These are phyloP conservation scores for Drosophila paulistorum DNA, from an alignment of 1,140 invertebrate genomes.

Conservation along the genomic window DNA sequence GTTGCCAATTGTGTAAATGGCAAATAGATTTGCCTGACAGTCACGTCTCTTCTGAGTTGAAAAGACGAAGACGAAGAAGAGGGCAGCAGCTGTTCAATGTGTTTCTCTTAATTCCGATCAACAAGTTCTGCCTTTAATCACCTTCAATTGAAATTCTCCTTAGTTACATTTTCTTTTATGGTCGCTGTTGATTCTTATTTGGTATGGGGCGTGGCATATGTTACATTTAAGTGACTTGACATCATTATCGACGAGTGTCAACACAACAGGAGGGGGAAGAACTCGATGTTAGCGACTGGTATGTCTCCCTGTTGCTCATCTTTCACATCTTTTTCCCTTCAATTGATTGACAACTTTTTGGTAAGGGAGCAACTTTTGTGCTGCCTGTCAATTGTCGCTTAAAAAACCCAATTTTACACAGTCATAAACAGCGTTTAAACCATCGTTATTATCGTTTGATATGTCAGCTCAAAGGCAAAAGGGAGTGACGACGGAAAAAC, in stretches of 20 bases:
- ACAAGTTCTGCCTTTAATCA: slow-evolving; percentile 8
- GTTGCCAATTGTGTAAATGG: slow-evolving; percentile 53
- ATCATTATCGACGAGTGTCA: slow-evolving; percentile 76
- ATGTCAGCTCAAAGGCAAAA: neutral
- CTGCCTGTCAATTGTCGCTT: slow-evolving; percentile 74
- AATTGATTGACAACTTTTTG: slow-evolving; percentile 68
- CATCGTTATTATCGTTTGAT: slow-evolving; percentile 28
- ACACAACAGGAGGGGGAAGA: slow-evolving; percentile 40
- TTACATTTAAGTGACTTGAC: slow-evolving; percentile 75
- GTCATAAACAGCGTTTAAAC: slow-evolving; percentile 60
- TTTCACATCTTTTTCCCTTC: neutral
- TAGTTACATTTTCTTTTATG: slow-evolving; percentile 22
- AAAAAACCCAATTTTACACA: slow-evolving; percentile 73
- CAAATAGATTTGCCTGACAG: slow-evolving; percentile 11
- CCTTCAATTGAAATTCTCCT: slow-evolving; percentile 7
- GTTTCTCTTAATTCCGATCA: slow-evolving; percentile 49
- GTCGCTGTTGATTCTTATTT: slow-evolving; percentile 20
- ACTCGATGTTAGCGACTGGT: slow-evolving; percentile 46
- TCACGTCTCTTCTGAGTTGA: slow-evolving; percentile 26
- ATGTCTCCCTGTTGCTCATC: slow-evolving; percentile 33
- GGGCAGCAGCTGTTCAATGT: slow-evolving; percentile 51
- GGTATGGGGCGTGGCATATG: slow-evolving; percentile 30
- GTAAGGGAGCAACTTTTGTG: slow-evolving; percentile 45
- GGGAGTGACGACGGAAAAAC: neutral
- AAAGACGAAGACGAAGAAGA: neutral